phyloP scores from a whole-genome alignment of 2,888 invertebrate species.

The Drosophila leonis region DNA sequence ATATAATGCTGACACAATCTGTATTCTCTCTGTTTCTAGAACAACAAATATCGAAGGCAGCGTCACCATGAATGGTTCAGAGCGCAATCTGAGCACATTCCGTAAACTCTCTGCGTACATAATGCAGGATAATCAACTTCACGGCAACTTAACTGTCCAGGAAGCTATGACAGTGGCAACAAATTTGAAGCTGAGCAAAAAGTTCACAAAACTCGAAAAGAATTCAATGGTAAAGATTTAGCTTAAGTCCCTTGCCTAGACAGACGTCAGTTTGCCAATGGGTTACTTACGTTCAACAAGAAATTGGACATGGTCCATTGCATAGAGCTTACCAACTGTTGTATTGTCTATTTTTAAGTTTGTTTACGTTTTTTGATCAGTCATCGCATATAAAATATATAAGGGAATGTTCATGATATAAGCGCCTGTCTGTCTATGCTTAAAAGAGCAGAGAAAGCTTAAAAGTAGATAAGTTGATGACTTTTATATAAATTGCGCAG shows the following conservation, averaged over 20 bases:
- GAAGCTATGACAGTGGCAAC: slow-evolving; percentile 98
- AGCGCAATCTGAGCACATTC: slow-evolving; percentile 93
- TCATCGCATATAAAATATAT: not conserved
- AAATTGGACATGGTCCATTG: slow-evolving; percentile 32
- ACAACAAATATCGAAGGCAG: slow-evolving; percentile 93
- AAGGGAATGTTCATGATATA: not conserved
- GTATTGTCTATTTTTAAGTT: slow-evolving; percentile 19
- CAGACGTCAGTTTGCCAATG: not conserved
- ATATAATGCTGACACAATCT: not conserved
- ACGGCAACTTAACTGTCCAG: slow-evolving; percentile 95
- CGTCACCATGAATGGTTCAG: slow-evolving; percentile 93
- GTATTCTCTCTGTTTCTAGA: slow-evolving; percentile 85
- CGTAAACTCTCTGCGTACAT: slow-evolving; percentile 97
- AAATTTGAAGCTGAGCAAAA: slow-evolving; percentile 93
- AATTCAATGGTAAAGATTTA: slow-evolving; percentile 90
- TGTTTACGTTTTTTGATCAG: slow-evolving; percentile 2
- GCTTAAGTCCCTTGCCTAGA: slow-evolving; percentile 7
- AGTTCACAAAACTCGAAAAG: slow-evolving; percentile 90
- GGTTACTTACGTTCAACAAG: not conserved
- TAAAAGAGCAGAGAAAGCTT: not conserved
- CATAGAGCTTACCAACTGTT: slow-evolving; percentile 10
- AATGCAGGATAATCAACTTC: slow-evolving; percentile 97
- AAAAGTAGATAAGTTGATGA: not conserved
- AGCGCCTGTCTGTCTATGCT: not conserved
- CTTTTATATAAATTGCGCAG: not conserved